Conservation (phyloP, 2,888 invertebrate genomes). For the Clitarchus hookeri region DNA sequence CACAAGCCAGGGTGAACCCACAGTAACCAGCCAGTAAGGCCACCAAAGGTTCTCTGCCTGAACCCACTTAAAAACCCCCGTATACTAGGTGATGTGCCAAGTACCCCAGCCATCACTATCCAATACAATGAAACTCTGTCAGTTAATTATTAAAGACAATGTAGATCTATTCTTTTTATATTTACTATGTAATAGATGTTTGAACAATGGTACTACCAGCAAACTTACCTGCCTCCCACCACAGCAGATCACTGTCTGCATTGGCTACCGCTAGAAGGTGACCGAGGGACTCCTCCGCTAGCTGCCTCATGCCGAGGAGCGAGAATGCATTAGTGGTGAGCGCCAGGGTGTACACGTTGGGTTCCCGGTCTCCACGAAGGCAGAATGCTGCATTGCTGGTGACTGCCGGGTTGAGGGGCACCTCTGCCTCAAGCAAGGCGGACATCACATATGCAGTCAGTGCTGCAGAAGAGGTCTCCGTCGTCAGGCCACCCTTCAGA, state of each 20-base stretch:
- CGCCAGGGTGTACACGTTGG: conserved; percentile 56
- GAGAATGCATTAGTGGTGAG: conserved; percentile 60
- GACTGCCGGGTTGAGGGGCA: conserved; percentile 57
- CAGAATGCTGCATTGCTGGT: conserved; percentile 65
- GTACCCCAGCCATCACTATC: too few species aligned
- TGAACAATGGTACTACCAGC: too few species aligned
- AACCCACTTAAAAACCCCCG: too few species aligned
- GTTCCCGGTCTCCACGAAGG: conserved; percentile 55
- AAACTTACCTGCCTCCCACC: conserved; percentile 55
- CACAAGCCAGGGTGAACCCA: too few species aligned
- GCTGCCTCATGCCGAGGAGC: conserved; percentile 55
- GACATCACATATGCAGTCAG: conserved; percentile 72
- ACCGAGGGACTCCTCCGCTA: conserved; percentile 54
- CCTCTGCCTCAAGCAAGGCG: conserved; percentile 64
- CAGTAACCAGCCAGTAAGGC: too few species aligned
- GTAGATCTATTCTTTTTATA: too few species aligned
- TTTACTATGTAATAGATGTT: too few species aligned
- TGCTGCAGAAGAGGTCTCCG: conserved; percentile 60
- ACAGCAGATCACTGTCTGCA: conserved; percentile 55
- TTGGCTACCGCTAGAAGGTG: conserved; percentile 55
- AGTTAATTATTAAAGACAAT: too few species aligned
- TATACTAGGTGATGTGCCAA: too few species aligned
- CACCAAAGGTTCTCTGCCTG: too few species aligned
- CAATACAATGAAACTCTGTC: too few species aligned
- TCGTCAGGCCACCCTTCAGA: conserved; percentile 46